These are phyloP conservation scores for Salvelinus sp. DNA, from an alignment of 2,113 vertebrate species.

Conservation along the genomic window DNA sequence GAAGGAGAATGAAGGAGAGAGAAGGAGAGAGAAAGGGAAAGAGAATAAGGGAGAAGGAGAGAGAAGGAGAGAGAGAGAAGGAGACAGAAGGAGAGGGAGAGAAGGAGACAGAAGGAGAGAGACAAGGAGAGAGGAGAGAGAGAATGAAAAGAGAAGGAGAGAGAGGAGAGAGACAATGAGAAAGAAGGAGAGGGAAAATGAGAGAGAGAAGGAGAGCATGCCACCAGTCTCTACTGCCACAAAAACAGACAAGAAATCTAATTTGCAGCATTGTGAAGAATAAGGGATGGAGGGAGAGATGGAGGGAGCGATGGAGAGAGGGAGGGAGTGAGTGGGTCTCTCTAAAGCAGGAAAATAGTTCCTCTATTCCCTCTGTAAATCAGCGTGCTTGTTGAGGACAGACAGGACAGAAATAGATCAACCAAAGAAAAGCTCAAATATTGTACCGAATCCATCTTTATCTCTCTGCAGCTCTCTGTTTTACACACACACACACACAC, in stretches of 20 bases:
- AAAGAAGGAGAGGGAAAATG: no score
- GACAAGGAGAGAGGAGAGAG: no score
- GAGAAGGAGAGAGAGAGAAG: background rate
- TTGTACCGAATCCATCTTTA: no score
- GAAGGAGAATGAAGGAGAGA: no score
- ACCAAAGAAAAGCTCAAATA: background rate
- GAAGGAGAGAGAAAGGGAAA: no score
- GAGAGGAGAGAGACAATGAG: no score
- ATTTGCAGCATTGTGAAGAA: conserved; percentile 25
- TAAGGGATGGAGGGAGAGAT: conserved; percentile 13
- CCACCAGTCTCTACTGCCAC: conserved; percentile 50
- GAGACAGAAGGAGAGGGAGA: background rate
- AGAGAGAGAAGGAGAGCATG: background rate
- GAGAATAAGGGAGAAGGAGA: background rate
- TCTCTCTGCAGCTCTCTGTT: no score
- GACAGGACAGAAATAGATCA: conserved; percentile 20
- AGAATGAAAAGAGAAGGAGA: no score
- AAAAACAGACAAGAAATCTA: conserved; percentile 45
- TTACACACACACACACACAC: no score
- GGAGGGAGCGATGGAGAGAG: no score
- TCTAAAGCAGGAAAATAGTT: conserved; percentile 30
- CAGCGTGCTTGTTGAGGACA: conserved; percentile 43
- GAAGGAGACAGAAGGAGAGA: no score
- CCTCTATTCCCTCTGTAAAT: conserved; percentile 54
- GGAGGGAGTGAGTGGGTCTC: no score